phyloP scores from a whole-genome alignment of 2,888 invertebrate species.

The Heliconius sara region DNA sequence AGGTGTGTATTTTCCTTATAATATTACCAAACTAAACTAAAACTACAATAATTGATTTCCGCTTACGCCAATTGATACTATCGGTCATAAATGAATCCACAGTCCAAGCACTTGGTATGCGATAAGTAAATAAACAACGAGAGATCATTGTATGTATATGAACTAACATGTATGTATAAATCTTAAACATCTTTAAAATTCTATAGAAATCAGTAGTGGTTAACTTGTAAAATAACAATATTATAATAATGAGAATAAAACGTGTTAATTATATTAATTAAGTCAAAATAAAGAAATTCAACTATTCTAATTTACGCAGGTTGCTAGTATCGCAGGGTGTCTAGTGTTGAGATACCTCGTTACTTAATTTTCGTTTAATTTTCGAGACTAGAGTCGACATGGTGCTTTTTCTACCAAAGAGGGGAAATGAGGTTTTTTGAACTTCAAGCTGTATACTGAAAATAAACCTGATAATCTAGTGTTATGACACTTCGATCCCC shows the following conservation, averaged over 20 bases:
- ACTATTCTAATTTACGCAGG: neutral
- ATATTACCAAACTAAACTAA: neutral
- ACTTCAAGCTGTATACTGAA: no score
- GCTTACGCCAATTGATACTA: conserved; percentile 21
- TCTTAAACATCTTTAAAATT: conserved; percentile 38
- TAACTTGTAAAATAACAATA: conserved; percentile 34
- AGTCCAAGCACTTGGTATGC: conserved; percentile 35
- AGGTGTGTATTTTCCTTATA: neutral
- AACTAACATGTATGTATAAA: conserved; percentile 36
- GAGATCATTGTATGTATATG: conserved; percentile 45
- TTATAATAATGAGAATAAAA: conserved; percentile 31
- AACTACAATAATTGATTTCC: conserved; percentile 23
- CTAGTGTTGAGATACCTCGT: no score
- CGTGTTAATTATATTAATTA: conserved; percentile 14
- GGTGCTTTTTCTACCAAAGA: no score
- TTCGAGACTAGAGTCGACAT: no score
- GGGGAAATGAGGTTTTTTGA: no score
- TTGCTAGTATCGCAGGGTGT: no score
- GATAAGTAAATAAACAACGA: conserved; percentile 31
- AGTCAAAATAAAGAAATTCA: conserved; percentile 5
- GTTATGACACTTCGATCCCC: no score
- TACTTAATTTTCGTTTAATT: no score
- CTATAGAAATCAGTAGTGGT: conserved; percentile 33
- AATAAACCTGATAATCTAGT: no score
- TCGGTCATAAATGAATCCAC: conserved; percentile 12